Evolutionary conservation across 2,797 vertebrate species (phyloP), one percentile per base, ranked within the genome.

Genomic region (Lacerta agilis): DNA sequence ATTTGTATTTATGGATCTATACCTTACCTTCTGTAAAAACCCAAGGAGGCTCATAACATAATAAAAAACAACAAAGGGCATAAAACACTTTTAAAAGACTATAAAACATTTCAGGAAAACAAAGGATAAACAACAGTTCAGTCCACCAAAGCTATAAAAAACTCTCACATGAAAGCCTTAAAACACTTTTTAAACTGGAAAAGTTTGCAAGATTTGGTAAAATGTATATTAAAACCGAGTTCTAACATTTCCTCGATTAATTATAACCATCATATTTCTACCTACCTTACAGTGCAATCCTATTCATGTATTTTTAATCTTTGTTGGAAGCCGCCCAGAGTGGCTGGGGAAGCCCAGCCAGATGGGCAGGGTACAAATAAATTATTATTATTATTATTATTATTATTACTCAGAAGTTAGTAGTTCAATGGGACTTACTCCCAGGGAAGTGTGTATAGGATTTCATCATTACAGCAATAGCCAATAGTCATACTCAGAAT

Each of bases 1-100:
- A 89, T 75, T 8, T 92, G 89, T 82, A 85, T 89, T 75, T 80
- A 89, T 81, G 72, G 69, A 85, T 66, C 41, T 77, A 36, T 83
- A 83, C 76, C 38, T 75, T 45, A 7, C 83, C 58, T n/a, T 25
- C 18, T 64, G 4, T 73, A 73, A 64, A 83, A 64, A 66, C 36
- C 29, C 36, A 67, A 27, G 41, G 8, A 49, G 41, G 15, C 45
- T 29, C n/a, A 67, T 25, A 69, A 29, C 64, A 61, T 85, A 76
- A 85, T 85, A 85, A 85, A 45, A 66, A 55, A 83, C 3, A 49
- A 38, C 71, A 49, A 72, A 86, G 17, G 67, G 23, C 43, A 82
- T 76, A 67, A 23, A 83, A 77, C 80, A 77, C n/a, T 58, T 86
- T 69, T 71, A 79, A 79, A 79, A 79, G 76, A 67, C 33, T 61